Conservation (phyloP, 2,113 vertebrate species). For the Glaucomys volans region DNA sequence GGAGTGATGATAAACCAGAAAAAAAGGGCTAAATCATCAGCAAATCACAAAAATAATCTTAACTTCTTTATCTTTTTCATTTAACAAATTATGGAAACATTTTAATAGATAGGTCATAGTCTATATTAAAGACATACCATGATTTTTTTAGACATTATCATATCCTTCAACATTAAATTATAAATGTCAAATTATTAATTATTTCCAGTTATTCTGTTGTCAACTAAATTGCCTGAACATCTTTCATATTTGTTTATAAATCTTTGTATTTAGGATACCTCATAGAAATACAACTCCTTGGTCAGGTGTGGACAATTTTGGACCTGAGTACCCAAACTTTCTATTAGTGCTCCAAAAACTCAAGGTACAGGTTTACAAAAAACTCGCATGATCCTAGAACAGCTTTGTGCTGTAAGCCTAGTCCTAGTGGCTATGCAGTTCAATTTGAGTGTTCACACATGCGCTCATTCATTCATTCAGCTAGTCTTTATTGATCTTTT, state of each 20-base stretch:
- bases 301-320: neutral
- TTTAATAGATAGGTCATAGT: neutral
- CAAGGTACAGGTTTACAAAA: neutral
- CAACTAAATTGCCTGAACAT: neutral
- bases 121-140: neutral
- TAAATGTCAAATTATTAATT: constrained; percentile 32
- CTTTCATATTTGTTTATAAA: neutral
- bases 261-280: neutral
- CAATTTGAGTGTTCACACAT: neutral
- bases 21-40: neutral
- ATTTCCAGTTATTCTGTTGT: neutral
- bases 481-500: neutral
- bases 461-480: neutral
- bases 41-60: constrained; percentile 22
- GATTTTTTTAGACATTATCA: neutral
- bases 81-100: constrained; percentile 11
- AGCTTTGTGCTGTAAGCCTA: neutral
- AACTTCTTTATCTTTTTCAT: neutral
- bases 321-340: neutral
- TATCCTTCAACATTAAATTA: constrained; percentile 21
- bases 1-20: neutral
- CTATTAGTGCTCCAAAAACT: neutral
- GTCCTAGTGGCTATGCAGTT: neutral
- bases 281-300: neutral
- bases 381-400: neutral